Percentiles rank a stretch among this genome's conserved stretches.
These are phyloP conservation scores for Leptothorax acervorum DNA, from an alignment of 2,888 invertebrate genomes.

Conservation along the genomic window DNA sequence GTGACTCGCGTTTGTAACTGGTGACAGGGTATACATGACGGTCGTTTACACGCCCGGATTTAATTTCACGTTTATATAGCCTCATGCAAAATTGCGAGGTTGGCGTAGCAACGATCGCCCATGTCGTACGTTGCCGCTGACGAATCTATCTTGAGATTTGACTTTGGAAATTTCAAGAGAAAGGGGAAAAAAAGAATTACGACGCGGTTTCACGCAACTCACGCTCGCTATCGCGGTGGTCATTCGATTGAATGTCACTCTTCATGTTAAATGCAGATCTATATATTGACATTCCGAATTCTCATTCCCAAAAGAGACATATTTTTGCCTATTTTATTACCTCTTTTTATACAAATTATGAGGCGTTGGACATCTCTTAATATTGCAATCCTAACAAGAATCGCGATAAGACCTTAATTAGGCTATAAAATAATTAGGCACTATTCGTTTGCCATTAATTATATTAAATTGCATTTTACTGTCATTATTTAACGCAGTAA, in stretches of 20 bases:
- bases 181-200: background rate
- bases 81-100: slow-evolving; percentile 20
- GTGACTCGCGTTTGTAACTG: slow-evolving; percentile 48
- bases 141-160: slow-evolving; percentile 43
- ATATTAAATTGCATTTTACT: background rate
- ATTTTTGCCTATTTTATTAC: background rate
- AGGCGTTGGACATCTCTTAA: background rate
- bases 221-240: background rate
- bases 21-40: slow-evolving; percentile 22
- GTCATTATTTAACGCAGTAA: slow-evolving; percentile 5
- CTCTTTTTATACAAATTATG: background rate
- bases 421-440: background rate
- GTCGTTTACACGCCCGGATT: slow-evolving; percentile 40
- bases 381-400: background rate
- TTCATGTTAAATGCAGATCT: background rate
- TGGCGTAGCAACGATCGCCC: background rate
- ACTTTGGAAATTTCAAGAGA: background rate
- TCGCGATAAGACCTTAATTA: background rate
- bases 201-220: background rate
- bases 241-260: background rate
- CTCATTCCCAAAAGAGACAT: background rate
- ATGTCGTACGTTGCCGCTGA: slow-evolving; percentile 6
- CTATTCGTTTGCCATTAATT: background rate
- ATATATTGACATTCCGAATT: background rate
- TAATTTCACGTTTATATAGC: slow-evolving; percentile 32